Evolutionary conservation across 30 jellyfish, hydroid and myxozoan species (phyloP), one percentile per base, ranked within the genome.

Genomic region (Hydractinia echinata): DNA sequence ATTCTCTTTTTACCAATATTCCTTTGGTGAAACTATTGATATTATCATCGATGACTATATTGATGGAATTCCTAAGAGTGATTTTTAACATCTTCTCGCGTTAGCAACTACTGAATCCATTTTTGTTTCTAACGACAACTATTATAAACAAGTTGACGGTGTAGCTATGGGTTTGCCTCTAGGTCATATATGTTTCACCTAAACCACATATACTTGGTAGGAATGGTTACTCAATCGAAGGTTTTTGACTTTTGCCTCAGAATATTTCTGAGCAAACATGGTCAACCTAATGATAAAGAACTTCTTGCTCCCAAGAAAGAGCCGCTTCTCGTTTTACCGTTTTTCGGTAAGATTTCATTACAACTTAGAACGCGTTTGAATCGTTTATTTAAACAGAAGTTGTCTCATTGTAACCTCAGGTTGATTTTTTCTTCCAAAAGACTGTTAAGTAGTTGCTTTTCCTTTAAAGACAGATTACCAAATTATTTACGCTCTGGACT

Each of bases 401-500:
- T 64, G 7, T 83, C 83, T 48, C 70, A 83, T 55, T 76, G 6
- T 18, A 56, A 83, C 61, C 10, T 73, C 8, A 66, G 20, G 55
- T n/a, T 83, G 15, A 53, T 74, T 4, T 74, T 76, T 1, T n/a
- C 76, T 11, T 74, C 85, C 39, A 18, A 86, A 61, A 83, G 53
- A 74, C 82, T 76, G 7, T 13, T 83, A 8, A 53, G 52, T 61
- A 20, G 10, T 66, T 51, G 14, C 10, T 83, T 76, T 66, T 13
- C 81, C 19, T 74, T 74, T 83, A 73, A 72, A 6, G 85, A 72
- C 52, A 55, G 79, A 39, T 30, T 69, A 11, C 66, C 89, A 14
- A 39, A 70, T 60, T 61, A 51, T 55, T 55, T 62, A 10, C 68
- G 76, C 71, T 81, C 76, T 6, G 72, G 72, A 13, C 55, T 81